phyloP scores from a whole-genome alignment of 1,140 invertebrate genomes.

The Littorina saxatilis region DNA sequence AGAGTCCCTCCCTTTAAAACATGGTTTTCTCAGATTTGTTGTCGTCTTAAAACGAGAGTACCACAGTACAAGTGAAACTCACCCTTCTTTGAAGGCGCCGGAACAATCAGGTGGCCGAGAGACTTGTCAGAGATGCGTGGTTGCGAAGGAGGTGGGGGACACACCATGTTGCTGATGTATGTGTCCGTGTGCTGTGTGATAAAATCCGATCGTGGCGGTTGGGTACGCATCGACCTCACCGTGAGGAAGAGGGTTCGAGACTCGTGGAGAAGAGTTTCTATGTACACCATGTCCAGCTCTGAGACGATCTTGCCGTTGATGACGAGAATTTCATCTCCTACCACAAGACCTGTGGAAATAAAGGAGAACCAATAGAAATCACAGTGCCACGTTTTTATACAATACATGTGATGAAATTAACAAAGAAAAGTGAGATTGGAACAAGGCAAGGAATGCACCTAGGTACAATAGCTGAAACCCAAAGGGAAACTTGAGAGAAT shows the following conservation, averaged over 20 bases:
- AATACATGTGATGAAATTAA: not conserved
- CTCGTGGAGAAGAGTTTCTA: conserved; percentile 95
- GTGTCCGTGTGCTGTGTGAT: conserved; percentile 76
- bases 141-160: conserved; percentile 92
- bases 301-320: conserved; percentile 98
- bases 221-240: conserved; percentile 96
- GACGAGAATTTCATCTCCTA: conserved; percentile 98
- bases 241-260: conserved; percentile 97
- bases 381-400: not conserved
- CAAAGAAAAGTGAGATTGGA: not conserved
- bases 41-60: too few species aligned
- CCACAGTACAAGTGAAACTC: not conserved
- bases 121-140: conserved; percentile 95
- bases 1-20: too few species aligned
- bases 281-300: conserved; percentile 99
- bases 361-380: conserved; percentile 55
- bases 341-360: conserved; percentile 95
- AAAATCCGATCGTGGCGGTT: conserved; percentile 82
- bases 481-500: too few species aligned
- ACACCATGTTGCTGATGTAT: conserved; percentile 96
- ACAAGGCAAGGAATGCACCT: too few species aligned
- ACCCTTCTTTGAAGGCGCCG: conserved; percentile 78
- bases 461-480: too few species aligned
- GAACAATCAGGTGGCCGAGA: conserved; percentile 96
- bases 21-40: too few species aligned